Percentiles rank a stretch among this genome's conserved stretches.
Conservation (phyloP, 2,888 invertebrate species). For the Hirtodrosophila histrioides region DNA sequence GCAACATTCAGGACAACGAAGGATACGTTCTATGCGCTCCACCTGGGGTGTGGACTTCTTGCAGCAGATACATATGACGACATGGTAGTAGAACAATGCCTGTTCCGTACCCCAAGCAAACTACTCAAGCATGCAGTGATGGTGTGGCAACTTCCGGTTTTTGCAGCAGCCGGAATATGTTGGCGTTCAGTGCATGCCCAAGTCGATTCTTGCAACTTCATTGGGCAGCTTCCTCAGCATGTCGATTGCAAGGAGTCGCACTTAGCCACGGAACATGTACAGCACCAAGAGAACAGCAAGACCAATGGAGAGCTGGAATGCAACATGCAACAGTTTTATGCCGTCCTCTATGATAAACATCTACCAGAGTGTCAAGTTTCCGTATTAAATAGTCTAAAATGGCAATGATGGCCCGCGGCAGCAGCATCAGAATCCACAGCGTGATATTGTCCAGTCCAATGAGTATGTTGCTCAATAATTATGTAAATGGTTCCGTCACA, state of each 20-base stretch:
- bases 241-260: constrained; percentile 21
- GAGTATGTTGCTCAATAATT: constrained; percentile 27
- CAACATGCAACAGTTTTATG: constrained; percentile 42
- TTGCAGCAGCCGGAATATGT: constrained; percentile 20
- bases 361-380: constrained; percentile 19
- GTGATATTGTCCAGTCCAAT: constrained; percentile 42
- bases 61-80: constrained; percentile 62
- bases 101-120: constrained; percentile 50
- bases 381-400: constrained; percentile 36
- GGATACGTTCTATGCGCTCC: not conserved
- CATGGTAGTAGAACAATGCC: constrained; percentile 59
- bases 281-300: constrained; percentile 43
- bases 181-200: constrained; percentile 15
- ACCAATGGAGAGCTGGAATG: constrained; percentile 50
- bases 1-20: constrained; percentile 45
- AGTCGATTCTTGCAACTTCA: constrained; percentile 12
- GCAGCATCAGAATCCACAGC: constrained; percentile 54
- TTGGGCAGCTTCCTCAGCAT: constrained; percentile 7
- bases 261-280: constrained; percentile 53
- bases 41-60: constrained; percentile 46
- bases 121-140: constrained; percentile 37
- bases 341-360: constrained; percentile 21
- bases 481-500: not conserved
- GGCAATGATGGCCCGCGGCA: constrained; percentile 40
- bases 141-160: not conserved